A percentile compares a stretch with the other conserved stretches of the same genome.
These are phyloP conservation scores for Cichlasoma orientale DNA, from an alignment of 2,797 vertebrate genomes.

Conservation along the genomic window DNA sequence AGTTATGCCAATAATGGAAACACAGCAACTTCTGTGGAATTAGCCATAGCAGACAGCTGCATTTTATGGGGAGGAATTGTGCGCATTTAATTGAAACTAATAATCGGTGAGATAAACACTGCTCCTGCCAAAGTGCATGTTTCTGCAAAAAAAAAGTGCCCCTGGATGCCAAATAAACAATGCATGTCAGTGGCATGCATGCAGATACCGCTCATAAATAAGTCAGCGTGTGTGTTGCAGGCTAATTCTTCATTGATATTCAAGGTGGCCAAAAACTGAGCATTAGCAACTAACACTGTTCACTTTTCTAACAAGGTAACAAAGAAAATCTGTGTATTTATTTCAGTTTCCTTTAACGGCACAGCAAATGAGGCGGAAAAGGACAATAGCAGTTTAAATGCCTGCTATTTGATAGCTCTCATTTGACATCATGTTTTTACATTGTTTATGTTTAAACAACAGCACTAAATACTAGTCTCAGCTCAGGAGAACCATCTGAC, in stretches of 20 bases:
- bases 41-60: background rate
- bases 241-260: slow-evolving; percentile 16
- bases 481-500: background rate
- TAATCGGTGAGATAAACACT: background rate
- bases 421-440: background rate
- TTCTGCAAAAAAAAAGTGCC: slow-evolving; percentile 12
- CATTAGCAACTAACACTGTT: slow-evolving; percentile 7
- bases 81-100: slow-evolving; percentile 1
- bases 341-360: background rate
- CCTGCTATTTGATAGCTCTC: background rate
- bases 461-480: background rate
- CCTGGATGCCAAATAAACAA: slow-evolving; percentile 31
- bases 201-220: background rate
- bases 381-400: background rate
- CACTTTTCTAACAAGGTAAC: background rate
- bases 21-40: background rate
- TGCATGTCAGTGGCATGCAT: background rate
- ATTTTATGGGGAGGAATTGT: background rate
- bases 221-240: slow-evolving; percentile 3
- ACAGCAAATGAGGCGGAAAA: background rate
- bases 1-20: slow-evolving; percentile 36
- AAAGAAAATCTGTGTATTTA: background rate
- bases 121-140: background rate
- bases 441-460: background rate
- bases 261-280: background rate